Conservation (phyloP, 2,888 invertebrate genomes). For the Drosophila affinis region DNA sequence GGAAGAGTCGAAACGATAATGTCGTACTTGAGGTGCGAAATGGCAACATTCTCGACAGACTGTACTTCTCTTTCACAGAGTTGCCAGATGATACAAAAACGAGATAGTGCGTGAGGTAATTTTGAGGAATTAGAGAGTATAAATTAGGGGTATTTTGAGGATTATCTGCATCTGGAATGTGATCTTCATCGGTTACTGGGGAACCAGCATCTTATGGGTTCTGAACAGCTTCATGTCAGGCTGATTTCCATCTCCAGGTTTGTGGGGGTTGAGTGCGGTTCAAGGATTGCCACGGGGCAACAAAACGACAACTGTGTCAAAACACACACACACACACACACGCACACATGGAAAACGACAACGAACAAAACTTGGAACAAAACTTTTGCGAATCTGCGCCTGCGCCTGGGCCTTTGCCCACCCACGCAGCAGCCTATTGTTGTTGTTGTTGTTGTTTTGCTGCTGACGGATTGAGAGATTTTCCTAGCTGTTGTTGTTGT, state of each 20-base stretch:
- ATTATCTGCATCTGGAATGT: too few relatives aligned
- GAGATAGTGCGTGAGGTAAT: too few relatives aligned
- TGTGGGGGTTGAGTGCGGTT: not conserved
- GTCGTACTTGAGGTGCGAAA: too few relatives aligned
- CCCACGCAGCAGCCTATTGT: constrained; percentile 28
- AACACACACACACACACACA: constrained; percentile 10
- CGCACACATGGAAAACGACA: constrained; percentile 7
- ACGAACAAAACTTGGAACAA: constrained; percentile 18
- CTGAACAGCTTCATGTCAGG: too few relatives aligned
- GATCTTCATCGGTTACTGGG: too few relatives aligned
- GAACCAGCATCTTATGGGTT: too few relatives aligned
- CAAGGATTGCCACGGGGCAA: not conserved
- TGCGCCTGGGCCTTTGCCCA: constrained; percentile 28
- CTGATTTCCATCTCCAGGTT: not conserved
- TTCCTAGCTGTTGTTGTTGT: constrained; percentile 11
- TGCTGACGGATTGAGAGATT: constrained; percentile 48
- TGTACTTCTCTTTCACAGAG: too few relatives aligned
- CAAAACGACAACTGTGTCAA: constrained; percentile 39
- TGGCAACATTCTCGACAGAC: too few relatives aligned
- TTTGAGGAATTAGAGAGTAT: too few relatives aligned
- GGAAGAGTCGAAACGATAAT: too few relatives aligned
- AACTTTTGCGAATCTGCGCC: constrained; percentile 16
- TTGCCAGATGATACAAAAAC: too few relatives aligned
- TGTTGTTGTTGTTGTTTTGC: not conserved
- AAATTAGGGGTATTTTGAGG: too few relatives aligned